Conservation (phyloP, 2,888 invertebrate species). For the Drosophila monieri region DNA sequence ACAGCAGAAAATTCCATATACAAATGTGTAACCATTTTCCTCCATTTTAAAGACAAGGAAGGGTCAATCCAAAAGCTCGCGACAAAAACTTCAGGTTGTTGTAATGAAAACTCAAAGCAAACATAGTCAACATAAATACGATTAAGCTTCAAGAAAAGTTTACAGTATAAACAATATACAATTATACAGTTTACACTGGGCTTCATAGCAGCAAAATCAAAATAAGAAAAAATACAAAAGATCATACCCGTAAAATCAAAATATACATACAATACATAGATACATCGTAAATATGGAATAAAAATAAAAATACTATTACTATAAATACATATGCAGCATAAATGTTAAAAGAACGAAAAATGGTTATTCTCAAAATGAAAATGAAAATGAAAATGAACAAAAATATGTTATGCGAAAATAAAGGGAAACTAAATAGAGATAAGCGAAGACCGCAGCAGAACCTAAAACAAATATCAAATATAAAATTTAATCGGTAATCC, state of each 20-base stretch:
- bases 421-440: slow-evolving; percentile 37
- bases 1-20: slow-evolving; percentile 18
- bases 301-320: slow-evolving; percentile 21
- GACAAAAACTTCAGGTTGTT: slow-evolving; percentile 47
- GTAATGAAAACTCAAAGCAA: slow-evolving; percentile 41
- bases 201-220: slow-evolving; percentile 83
- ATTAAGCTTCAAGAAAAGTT: slow-evolving; percentile 46
- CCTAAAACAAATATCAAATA: slow-evolving; percentile 32
- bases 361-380: slow-evolving; percentile 11
- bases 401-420: slow-evolving; percentile 18
- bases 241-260: slow-evolving; percentile 31
- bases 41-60: slow-evolving; percentile 3
- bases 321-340: slow-evolving; percentile 29
- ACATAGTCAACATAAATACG: slow-evolving; percentile 34
- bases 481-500: slow-evolving; percentile 33
- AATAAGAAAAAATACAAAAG: slow-evolving; percentile 35
- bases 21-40: slow-evolving; percentile 7
- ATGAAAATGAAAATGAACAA: slow-evolving; percentile 1
- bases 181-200: slow-evolving; percentile 79
- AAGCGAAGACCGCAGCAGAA: slow-evolving; percentile 27
- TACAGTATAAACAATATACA: slow-evolving; percentile 51
- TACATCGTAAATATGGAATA: slow-evolving; percentile 26
- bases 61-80: slow-evolving; percentile 26
- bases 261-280: not conserved
- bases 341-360: slow-evolving; percentile 30